Percentiles rank a stretch among this genome's conserved stretches.
These are phyloP conservation scores for Cuculus canorus DNA, from an alignment of 2,797 vertebrate genomes.

Conservation along the genomic window DNA sequence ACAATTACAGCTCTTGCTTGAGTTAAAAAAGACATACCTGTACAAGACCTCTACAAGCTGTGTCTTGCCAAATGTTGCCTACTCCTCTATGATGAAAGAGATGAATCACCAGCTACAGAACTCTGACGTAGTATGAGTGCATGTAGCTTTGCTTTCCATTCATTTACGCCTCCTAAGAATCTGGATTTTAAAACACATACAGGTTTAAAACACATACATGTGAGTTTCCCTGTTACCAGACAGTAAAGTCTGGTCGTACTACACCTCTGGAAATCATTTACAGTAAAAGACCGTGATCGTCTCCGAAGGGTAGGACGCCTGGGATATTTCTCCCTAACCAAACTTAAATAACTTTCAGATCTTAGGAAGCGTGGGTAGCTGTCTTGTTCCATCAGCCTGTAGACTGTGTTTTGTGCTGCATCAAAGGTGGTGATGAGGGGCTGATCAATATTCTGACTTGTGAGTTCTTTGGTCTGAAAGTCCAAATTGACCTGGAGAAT, in stretches of 20 bases:
- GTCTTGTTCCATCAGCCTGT: slow-evolving; percentile 95
- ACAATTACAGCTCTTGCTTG: neutral
- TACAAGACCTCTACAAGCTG: neutral
- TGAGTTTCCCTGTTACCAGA: slow-evolving; percentile 75
- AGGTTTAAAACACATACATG: no score
- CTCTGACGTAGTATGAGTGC: neutral
- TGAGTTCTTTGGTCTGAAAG: slow-evolving; percentile 85
- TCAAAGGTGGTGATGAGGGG: slow-evolving; percentile 85
- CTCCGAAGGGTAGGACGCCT: slow-evolving; percentile 81
- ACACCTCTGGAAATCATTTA: slow-evolving; percentile 85
- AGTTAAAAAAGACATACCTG: neutral
- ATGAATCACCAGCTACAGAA: neutral
- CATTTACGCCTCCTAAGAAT: neutral
- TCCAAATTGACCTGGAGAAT: slow-evolving; percentile 90
- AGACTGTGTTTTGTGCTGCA: slow-evolving; percentile 86
- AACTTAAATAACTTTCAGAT: slow-evolving; percentile 85
- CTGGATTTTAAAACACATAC: neutral
- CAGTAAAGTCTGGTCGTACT: slow-evolving; percentile 70
- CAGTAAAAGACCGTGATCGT: slow-evolving; percentile 91
- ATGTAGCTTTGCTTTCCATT: neutral
- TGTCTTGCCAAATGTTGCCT: neutral
- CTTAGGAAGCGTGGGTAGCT: slow-evolving; percentile 91
- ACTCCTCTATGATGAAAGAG: neutral
- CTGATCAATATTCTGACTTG: slow-evolving; percentile 77
- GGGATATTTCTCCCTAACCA: slow-evolving; percentile 79